Evolutionary conservation across 2,113 vertebrate genomes (phyloP).

Genomic region (Scomber japonicus): DNA sequence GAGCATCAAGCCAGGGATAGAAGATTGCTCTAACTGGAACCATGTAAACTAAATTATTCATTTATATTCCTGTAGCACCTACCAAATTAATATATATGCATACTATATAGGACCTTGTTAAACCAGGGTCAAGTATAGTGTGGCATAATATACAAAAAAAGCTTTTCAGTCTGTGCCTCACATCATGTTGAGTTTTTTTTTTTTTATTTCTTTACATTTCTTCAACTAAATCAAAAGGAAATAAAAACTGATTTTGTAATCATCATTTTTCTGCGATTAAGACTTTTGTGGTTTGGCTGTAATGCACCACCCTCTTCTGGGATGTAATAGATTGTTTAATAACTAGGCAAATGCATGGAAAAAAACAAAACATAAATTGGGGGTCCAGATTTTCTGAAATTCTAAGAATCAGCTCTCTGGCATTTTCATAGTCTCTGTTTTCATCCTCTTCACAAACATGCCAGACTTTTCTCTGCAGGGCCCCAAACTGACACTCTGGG

Average conservation of each 20-base stretch:
- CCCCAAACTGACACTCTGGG: constrained; percentile 61
- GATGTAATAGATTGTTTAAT: constrained; percentile 45
- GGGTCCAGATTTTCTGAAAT: constrained; percentile 31
- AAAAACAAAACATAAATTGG: constrained; percentile 36
- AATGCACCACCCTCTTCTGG: background rate
- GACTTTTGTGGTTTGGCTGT: constrained; percentile 30
- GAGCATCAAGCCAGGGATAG: constrained; percentile 11
- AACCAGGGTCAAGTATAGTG: constrained; percentile 35
- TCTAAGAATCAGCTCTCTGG: constrained; percentile 25
- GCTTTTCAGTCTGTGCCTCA: constrained; percentile 10
- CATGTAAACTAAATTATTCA: constrained; percentile 50
- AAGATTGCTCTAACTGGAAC: constrained; percentile 36
- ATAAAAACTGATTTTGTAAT: constrained; percentile 21
- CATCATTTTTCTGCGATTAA: constrained; percentile 40
- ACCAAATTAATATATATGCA: constrained; percentile 49
- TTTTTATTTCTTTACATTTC: background rate
- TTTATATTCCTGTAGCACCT: constrained; percentile 35
- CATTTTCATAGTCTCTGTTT: constrained; percentile 48
- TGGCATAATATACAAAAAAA: constrained; percentile 21
- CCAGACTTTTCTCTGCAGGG: constrained; percentile 50
- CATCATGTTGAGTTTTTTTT: background rate
- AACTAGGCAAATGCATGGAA: constrained; percentile 31
- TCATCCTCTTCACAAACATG: constrained; percentile 55
- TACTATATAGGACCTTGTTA: constrained; percentile 24
- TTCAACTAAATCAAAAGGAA: constrained; percentile 27